Evolutionary conservation across 2,888 invertebrate genomes (phyloP).

Genomic region (Pyrrhosoma nymphula): DNA sequence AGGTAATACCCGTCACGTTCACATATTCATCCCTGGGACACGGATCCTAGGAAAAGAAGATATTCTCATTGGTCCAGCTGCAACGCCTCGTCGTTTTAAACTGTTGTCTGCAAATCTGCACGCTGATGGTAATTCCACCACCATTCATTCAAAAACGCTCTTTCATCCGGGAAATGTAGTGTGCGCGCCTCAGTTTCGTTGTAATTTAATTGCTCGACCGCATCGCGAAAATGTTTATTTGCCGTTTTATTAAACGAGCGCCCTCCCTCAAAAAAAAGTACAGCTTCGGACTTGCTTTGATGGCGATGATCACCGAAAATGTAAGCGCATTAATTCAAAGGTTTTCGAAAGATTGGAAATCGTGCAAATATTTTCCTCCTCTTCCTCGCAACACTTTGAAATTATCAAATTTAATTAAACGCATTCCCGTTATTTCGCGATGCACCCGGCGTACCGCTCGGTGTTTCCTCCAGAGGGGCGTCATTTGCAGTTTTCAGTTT

Average conservation of each 20-base stretch:
- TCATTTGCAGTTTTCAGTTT: neutral
- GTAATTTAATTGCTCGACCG: neutral
- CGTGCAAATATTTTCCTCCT: neutral
- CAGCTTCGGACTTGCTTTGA: neutral
- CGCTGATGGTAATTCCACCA: neutral
- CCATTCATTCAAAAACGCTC: neutral
- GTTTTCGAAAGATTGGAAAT: slow-evolving; percentile 8
- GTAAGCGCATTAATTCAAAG: slow-evolving; percentile 8
- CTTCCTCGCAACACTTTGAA: neutral
- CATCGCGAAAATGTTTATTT: neutral
- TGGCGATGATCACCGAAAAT: neutral
- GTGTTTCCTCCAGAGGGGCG: neutral
- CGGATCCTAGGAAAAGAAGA: too few species aligned
- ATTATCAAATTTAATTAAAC: slow-evolving; percentile 1
- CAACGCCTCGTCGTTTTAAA: neutral
- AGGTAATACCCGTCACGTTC: too few species aligned
- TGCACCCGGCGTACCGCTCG: too few species aligned
- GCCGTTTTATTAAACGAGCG: neutral
- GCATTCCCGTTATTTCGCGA: neutral
- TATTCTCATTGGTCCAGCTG: too few species aligned
- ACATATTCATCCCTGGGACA: too few species aligned
- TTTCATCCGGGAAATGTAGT: neutral
- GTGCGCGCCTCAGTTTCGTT: neutral
- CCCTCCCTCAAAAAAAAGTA: neutral
- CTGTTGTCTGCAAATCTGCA: neutral